Evolutionary conservation across 1,140 invertebrate species (phyloP), one percentile per base, ranked within the genome.

Genomic region (Neuroterus valhalla): DNA sequence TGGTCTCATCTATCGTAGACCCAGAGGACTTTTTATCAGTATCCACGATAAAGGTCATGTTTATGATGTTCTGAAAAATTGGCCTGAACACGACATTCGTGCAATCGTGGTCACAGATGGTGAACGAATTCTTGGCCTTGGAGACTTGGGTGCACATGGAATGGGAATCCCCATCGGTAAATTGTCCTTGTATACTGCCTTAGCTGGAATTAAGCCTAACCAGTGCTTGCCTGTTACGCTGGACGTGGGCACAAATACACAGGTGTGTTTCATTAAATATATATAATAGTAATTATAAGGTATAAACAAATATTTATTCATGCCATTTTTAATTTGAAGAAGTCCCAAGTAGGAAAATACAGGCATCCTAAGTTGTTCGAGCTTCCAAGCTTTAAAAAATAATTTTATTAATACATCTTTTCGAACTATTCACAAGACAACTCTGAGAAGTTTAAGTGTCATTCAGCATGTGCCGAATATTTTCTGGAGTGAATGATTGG

Each of bases 161-260:
- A 98, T 99, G 96, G 97, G 97, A 73, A 98, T 98, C 81, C 96
- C 97, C 1, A 93, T 98, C 11, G 97, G 97, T 75, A 98, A 98
- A 89, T 88, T 98, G 50, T 93, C 97, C 0, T 88, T 98, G 10
- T 98, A 98, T 90, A 98, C 97, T 8, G 96, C 97, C 0, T 90
- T 98, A 42, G 97, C 96, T 62, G 96, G 97, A 66, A 96, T 99
- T 72, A 95, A 97, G 83, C 98, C 98, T 0, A 92, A 96, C 75
- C 94, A 95, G 84, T 97, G 96, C 81, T 89, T 99, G 52, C 96
- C 97, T 1, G 94, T 99, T 70, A 94, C 95, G 1, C 88, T 99
- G 3, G 98, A 99, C 85, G 96, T 98, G 44, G 98, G 98, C 50
- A 98, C 97, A 0, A 97, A 99, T 88, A 98, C 94, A 31, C 92